Percentiles rank a stretch among this genome's conserved stretches.
Evolutionary conservation across 2,113 vertebrate genomes (phyloP).

Genomic region (Dicentrarchus labrax): DNA sequence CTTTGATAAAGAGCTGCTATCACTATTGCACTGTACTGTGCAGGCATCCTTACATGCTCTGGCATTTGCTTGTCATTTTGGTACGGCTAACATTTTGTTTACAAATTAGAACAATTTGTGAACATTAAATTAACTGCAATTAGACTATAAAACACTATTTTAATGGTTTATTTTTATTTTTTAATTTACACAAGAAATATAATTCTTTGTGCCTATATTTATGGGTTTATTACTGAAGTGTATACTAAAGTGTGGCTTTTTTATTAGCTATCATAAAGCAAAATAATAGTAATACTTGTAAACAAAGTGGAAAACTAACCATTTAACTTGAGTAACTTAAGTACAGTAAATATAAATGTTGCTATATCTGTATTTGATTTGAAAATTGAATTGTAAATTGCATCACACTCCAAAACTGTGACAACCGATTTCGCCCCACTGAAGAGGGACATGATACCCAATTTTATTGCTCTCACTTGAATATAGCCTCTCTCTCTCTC

Average conservation of each 20-base stretch:
- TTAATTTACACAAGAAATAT: background rate
- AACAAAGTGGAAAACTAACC: background rate
- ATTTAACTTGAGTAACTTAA: background rate
- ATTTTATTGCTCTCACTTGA: constrained; percentile 43
- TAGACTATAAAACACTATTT: background rate
- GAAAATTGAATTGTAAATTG: constrained; percentile 19
- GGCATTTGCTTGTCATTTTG: constrained; percentile 27
- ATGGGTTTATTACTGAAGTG: background rate
- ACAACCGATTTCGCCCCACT: constrained; percentile 17
- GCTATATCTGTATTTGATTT: constrained; percentile 3
- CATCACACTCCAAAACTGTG: constrained; percentile 15
- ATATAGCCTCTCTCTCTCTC: constrained; percentile 17
- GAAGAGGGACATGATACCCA: constrained; percentile 53
- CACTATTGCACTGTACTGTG: constrained; percentile 22
- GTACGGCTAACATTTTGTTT: constrained; percentile 17
- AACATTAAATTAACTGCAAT: constrained; percentile 2
- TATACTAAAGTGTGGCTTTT: background rate
- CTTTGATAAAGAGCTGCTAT: constrained; percentile 66
- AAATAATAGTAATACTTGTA: background rate
- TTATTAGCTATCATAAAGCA: background rate
- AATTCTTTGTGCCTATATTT: constrained; percentile 1
- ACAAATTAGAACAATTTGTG: constrained; percentile 1
- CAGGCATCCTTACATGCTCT: constrained; percentile 24
- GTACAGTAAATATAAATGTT: constrained; percentile 6
- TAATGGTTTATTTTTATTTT: constrained; percentile 2